Evolutionary conservation across 2,797 vertebrate genomes (phyloP), one percentile per base, ranked within the genome.

Genomic region (Pelobates cultripes): DNA sequence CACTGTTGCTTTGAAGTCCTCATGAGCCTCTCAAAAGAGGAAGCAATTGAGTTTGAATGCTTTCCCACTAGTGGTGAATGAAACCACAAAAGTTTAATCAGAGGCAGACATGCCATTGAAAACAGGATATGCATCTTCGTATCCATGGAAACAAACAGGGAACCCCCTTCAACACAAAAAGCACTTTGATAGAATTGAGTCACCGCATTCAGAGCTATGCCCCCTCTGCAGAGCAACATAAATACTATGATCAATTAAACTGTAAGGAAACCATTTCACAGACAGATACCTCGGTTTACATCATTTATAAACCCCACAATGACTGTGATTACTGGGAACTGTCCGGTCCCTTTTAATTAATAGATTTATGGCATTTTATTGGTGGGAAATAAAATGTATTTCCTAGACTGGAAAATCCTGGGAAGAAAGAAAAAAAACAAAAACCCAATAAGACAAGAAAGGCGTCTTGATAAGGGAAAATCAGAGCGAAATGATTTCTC

Each of bases 141-240:
- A 86, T 73, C 90, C 90, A 90, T 89, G 87, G 92, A 90, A 90
- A 93, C 91, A 82, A 82, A 86, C 86, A 83, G 92, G 92, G 90
- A 92, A 90, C 86, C 89, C 90, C 87, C 84, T 85, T 87, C 86
- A 85, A 91, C 87, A 89, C 86, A 85, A 88, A 86, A 86, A 53
- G 85, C 75, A 83, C 85, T 90, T 88, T 88, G 88, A 86, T 74
- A 73, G 89, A 86, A 87, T 83, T 89, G 86, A 89, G 84, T 67
- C 75, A 87, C 88, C 81, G 87, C 86, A 85, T 85, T 87, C 69
- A 90, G 87, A 41, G 86, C 88, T 87, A 81, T 80, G 68, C 41
- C 45, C 28, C 44, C 40, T 43, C 68, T 41, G 57, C n/a, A 43
- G 5, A 78, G 76, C 28, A 70, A 70, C 43, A 75, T 28, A 88